Base-by-base conservation (phyloP, 2,113 vertebrate species). In the Corythornis vintsioides region DNA sequence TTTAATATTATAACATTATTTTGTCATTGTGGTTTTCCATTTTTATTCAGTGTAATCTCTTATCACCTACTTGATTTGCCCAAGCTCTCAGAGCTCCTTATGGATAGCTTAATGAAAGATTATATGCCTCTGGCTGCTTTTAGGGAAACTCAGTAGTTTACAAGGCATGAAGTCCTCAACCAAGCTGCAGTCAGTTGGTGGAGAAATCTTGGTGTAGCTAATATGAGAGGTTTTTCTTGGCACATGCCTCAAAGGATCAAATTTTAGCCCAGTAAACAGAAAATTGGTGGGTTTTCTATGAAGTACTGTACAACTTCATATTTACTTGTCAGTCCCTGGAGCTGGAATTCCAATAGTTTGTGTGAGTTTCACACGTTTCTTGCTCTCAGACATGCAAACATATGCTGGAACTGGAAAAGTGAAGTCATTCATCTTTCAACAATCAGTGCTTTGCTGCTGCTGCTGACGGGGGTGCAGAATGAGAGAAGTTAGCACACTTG, bases 1-100 rank as follows among this genome's bases (percentile, higher is more conserved):
- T 97, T 97, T 97, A 97, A 97, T 97, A 97, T 97, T 97, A 97
- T 92, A 97, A 96, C 78, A 90, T 97, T 97, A 97, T 97, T 97
- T 97, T 97, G 94, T 96, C 96, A 96, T 26, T 61, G 60, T 91
- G 89, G 84, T 89, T 77, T 92, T 93, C 93, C 55, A 48, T 96
- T 96, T 97, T 97, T 95, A 88, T 97, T 96, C 56, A 21, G 38
- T 91, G 74, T 86, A 53, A 74, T 85, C 47, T 89, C 33, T 93
- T 96, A 91, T 80, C 84, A 65, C 21, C 29, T 10, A 64, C 70
- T 72, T 13, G 6, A 78, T 77, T 73, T 56, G 59, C 38, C 31
- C 92, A 89, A 86, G 60, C 65, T 74, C 67, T 55, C 45, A 47
- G 70, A 91, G 69, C 78, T 83, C 55, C 80, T 81, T 78, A 70